Base-by-base conservation (phyloP, 1,140 invertebrate genomes). In the Pemphigus obesinymphae region DNA sequence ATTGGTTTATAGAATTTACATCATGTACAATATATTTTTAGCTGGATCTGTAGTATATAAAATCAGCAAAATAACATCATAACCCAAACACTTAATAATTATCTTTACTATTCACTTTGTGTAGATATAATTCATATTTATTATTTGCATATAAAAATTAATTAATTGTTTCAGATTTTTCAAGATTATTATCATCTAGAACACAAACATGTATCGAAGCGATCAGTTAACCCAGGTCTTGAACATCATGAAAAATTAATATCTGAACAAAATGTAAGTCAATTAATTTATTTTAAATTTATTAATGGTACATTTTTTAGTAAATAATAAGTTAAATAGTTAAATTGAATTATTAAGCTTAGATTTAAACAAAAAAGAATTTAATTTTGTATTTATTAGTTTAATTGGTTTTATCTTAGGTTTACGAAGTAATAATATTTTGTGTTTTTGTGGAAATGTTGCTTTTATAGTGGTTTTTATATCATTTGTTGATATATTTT, bases 131-230 rank as follows among this genome's bases (percentile, higher is more conserved):
- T n/a, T n/a, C n/a, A n/a, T n/a, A n/a, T n/a, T n/a, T n/a, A n/a
- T n/a, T n/a, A n/a, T n/a, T n/a, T n/a, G n/a, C n/a, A n/a, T n/a
- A n/a, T n/a, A n/a, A n/a, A n/a, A n/a, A n/a, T n/a, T n/a, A n/a
- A n/a, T n/a, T n/a, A n/a, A n/a, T n/a, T 86, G 63, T 91, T 90
- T 6, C 89, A 95, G 94, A 94, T 95, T 86, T 91, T 93, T 84
- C 90, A 90, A 84, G 91, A 94, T 86, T 91, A 93, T 87, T 96
- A 93, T 87, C 93, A 95, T 86, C 92, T 96, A 86, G 90, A 92
- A 83, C 94, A 96, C 87, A 88, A 89, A 84, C 89, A 89, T 63
- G 90, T 96, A 61, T 87, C 89, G 66, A 93, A 93, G 86, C 89
- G 95, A 84, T 96, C 94, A 6, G 83, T 90, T 81, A 87, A 89